Percentiles rank a stretch among this genome's conserved stretches.
phyloP scores from a whole-genome alignment of 2,797 vertebrate genomes.

The Clarias pachynema region DNA sequence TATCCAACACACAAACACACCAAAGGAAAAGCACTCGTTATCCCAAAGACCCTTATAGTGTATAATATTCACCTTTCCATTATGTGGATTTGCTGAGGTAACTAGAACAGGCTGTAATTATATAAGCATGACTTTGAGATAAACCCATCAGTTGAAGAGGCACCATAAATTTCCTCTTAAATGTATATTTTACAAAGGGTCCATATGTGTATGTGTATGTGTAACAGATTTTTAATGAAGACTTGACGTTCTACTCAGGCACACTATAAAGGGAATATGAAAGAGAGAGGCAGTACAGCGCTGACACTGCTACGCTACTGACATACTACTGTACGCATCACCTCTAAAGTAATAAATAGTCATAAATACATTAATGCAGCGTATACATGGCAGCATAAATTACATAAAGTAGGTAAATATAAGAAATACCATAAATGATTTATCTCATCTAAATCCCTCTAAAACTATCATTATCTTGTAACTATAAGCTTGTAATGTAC shows the following conservation, averaged over 20 bases:
- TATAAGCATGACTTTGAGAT: slow-evolving; percentile 63
- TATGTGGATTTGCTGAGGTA: slow-evolving; percentile 55
- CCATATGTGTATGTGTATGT: slow-evolving; percentile 27
- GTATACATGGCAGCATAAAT: not conserved
- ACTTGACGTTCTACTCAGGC: slow-evolving; percentile 60
- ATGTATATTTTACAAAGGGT: slow-evolving; percentile 48
- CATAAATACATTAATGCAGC: not conserved
- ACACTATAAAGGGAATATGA: slow-evolving; percentile 45
- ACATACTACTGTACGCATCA: not conserved
- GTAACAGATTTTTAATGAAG: slow-evolving; percentile 60
- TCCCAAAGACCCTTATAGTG: slow-evolving; percentile 16
- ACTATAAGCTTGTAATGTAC: slow-evolving; percentile 1
- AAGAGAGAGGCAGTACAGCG: slow-evolving; percentile 27
- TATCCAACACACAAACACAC: slow-evolving; percentile 6
- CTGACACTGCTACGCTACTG: not conserved
- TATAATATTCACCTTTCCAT: slow-evolving; percentile 57
- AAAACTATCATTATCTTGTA: not conserved
- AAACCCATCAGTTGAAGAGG: slow-evolving; percentile 44
- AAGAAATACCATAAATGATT: not conserved
- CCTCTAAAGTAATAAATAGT: not conserved
- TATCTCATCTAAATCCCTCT: not conserved
- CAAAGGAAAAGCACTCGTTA: not conserved
- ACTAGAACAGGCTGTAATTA: slow-evolving; percentile 57
- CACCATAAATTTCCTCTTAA: slow-evolving; percentile 55
- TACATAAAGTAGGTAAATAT: not conserved